These are phyloP conservation scores for Loripinus fragilis DNA, from an alignment of 2,888 invertebrate species.

Conservation along the genomic window DNA sequence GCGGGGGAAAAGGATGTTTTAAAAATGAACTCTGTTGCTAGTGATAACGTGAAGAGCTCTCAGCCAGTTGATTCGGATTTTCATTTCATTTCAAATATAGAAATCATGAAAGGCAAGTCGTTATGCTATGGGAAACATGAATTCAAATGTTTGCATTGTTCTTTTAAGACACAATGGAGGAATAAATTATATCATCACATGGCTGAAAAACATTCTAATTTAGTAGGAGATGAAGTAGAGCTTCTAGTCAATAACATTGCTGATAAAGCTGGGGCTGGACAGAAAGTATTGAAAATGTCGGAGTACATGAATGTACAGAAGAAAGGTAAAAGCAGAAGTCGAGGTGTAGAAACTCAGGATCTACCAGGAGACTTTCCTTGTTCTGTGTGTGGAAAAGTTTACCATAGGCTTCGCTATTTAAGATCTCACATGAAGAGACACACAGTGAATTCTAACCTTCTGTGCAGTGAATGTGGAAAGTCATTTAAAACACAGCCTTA, in stretches of 20 bases:
- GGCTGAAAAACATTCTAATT: constrained; percentile 71
- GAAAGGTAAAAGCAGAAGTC: constrained; percentile 30
- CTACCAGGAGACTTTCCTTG: constrained; percentile 73
- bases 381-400: constrained; percentile 75
- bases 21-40: neutral
- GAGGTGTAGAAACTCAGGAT: constrained; percentile 75
- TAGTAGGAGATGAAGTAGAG: constrained; percentile 61
- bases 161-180: constrained; percentile 69
- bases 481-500: constrained; percentile 77
- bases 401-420: constrained; percentile 74
- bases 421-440: constrained; percentile 74
- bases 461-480: constrained; percentile 80
- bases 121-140: constrained; percentile 64
- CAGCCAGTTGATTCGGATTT: constrained; percentile 50
- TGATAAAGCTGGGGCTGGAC: constrained; percentile 43
- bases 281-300: constrained; percentile 75
- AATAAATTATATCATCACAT: constrained; percentile 72
- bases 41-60: too few species aligned
- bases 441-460: constrained; percentile 67
- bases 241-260: constrained; percentile 48
- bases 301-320: constrained; percentile 60
- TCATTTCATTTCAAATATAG: constrained; percentile 43
- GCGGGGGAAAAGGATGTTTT: neutral
- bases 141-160: constrained; percentile 77
- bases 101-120: constrained; percentile 25